Percentiles rank a stretch among this genome's conserved stretches.
phyloP scores from a whole-genome alignment of 2,888 invertebrate species.

The Zygogramma bicolorata region DNA sequence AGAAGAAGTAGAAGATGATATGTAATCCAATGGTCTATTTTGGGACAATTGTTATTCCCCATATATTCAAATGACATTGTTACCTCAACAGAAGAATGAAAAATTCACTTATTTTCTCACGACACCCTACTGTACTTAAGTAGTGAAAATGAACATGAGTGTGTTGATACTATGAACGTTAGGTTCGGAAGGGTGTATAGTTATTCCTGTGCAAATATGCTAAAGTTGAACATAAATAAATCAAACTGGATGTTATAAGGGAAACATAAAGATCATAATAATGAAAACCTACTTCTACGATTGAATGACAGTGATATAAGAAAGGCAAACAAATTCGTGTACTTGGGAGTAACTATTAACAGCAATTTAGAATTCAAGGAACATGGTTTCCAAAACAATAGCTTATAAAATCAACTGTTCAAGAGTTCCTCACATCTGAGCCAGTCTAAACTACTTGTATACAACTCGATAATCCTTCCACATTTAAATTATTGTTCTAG shows the following conservation, averaged over 20 bases:
- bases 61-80: no score
- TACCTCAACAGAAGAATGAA: no score
- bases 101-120: neutral
- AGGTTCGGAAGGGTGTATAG: neutral
- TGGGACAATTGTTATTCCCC: no score
- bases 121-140: slow-evolving; percentile 6
- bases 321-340: no score
- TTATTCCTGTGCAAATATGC: neutral
- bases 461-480: slow-evolving; percentile 1
- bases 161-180: slow-evolving; percentile 2
- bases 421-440: neutral
- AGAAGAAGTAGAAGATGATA: no score
- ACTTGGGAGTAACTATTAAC: neutral
- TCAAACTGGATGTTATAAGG: neutral
- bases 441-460: neutral
- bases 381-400: no score
- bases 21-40: no score
- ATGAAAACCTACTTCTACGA: slow-evolving; percentile 5
- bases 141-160: slow-evolving; percentile 1
- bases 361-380: neutral
- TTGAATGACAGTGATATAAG: slow-evolving; percentile 6
- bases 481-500: neutral
- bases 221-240: neutral
- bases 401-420: neutral
- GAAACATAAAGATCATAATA: slow-evolving; percentile 3